Conservation (phyloP, 2,888 invertebrate genomes). For the Synanthedon tipuliformis region DNA sequence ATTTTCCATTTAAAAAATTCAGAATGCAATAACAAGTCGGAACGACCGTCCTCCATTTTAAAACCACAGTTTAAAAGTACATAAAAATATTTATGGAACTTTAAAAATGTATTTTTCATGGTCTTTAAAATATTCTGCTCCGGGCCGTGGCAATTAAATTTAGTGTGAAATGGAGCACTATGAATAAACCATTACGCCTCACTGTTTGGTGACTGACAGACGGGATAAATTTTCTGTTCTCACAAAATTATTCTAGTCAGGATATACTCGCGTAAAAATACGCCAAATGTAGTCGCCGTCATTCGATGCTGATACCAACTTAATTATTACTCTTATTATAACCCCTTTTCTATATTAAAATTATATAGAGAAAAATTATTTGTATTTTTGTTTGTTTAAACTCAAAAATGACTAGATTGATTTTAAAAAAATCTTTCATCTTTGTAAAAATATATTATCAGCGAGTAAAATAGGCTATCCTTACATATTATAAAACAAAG, state of each 20-base stretch:
- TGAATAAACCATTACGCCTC: conserved; percentile 22
- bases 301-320: no score
- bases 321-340: no score
- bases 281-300: no score
- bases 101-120: conserved; percentile 8
- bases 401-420: no score
- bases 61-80: neutral
- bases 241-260: neutral
- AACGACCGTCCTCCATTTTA: neutral
- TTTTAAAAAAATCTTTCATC: no score
- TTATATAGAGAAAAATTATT: no score
- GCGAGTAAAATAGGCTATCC: no score
- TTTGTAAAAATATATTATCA: no score
- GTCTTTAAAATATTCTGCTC: conserved; percentile 11
- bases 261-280: no score
- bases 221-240: conserved; percentile 4
- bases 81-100: conserved; percentile 2
- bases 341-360: no score
- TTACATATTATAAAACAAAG: no score
- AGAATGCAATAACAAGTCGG: neutral
- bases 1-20: neutral
- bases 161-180: conserved; percentile 11
- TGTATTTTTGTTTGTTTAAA: no score
- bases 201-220: conserved; percentile 18
- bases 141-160: conserved; percentile 11